A percentile compares a stretch with the other conserved stretches of the same genome.
phyloP scores from a whole-genome alignment of 2,797 vertebrate genomes.

The Pangasius krempfi region DNA sequence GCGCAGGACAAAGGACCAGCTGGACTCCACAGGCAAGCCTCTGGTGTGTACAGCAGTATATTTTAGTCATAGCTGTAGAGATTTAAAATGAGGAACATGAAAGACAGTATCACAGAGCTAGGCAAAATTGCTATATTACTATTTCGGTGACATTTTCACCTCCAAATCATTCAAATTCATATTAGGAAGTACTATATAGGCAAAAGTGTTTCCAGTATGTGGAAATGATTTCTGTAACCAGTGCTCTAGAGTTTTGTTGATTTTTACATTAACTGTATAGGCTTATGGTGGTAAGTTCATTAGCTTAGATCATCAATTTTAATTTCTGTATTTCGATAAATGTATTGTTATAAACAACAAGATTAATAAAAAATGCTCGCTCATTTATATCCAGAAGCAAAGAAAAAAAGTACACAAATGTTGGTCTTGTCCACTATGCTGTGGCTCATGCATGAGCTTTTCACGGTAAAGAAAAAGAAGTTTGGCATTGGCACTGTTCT shows the following conservation, averaged over 20 bases:
- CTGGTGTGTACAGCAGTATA: constrained; percentile 74
- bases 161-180: background rate
- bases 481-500: no score
- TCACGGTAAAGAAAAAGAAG: background rate
- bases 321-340: background rate
- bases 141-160: background rate
- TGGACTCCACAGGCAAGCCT: constrained; percentile 83
- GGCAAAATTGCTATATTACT: background rate
- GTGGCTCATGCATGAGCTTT: background rate
- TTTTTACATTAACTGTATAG: background rate
- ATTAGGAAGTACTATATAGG: background rate
- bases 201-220: background rate
- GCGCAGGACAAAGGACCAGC: constrained; percentile 87
- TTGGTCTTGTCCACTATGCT: background rate
- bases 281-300: background rate
- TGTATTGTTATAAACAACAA: background rate
- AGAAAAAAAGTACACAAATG: background rate
- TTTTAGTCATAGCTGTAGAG: background rate
- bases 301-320: background rate
- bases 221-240: background rate
- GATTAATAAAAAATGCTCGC: background rate
- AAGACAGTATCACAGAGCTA: background rate
- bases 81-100: background rate
- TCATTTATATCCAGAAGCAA: background rate
- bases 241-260: background rate